Evolutionary conservation across 2,797 vertebrate species (phyloP).

Genomic region (Smutsia temminckii): DNA sequence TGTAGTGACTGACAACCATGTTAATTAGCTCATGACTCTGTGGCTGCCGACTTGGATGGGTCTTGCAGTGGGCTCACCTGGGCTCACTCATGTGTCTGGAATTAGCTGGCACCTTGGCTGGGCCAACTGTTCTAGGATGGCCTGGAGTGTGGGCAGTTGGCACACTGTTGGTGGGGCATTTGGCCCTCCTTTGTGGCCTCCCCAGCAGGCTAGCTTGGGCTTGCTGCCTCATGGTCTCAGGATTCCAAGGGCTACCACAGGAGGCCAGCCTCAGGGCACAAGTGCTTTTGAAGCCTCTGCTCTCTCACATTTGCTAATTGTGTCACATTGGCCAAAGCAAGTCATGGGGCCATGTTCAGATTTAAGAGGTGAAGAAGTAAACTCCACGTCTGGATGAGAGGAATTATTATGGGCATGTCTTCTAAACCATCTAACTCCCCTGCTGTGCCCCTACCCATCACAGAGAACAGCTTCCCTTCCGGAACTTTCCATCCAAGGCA

Average conservation of each 20-base stretch:
- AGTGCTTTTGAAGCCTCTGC: neutral
- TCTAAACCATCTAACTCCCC: neutral
- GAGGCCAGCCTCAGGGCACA: neutral
- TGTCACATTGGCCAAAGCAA: neutral
- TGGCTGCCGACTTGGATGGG: neutral
- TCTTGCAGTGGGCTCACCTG: neutral
- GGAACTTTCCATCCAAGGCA: rapidly evolving
- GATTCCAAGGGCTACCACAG: neutral
- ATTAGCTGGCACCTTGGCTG: neutral
- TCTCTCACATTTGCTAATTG: neutral
- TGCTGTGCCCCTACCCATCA: neutral
- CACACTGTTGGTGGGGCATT: neutral
- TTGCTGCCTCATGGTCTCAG: neutral
- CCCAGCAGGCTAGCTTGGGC: neutral
- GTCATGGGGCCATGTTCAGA: neutral
- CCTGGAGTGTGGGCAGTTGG: rapidly evolving
- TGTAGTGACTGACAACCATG: neutral
- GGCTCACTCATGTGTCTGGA: neutral
- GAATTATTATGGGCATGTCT: rapidly evolving
- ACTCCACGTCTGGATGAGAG: neutral
- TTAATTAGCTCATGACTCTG: rapidly evolving
- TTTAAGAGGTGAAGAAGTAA: neutral
- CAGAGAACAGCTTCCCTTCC: neutral
- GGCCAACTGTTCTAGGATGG: neutral
- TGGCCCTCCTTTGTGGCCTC: neutral